These are phyloP conservation scores for Chascanopsetta lugubris DNA, from an alignment of 2,113 vertebrate species.

Conservation along the genomic window DNA sequence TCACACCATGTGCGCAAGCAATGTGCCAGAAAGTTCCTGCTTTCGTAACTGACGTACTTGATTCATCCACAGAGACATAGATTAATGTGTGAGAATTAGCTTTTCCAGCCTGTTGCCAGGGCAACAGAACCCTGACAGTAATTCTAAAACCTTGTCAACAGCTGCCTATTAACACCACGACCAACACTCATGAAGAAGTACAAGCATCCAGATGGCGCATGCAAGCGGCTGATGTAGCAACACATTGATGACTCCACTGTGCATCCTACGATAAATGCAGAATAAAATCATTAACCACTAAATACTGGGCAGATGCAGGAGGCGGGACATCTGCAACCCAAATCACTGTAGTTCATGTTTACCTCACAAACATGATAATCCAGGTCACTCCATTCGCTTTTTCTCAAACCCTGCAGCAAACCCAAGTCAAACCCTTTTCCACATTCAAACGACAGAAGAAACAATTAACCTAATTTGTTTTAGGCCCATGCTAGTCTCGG, in stretches of 20 bases:
- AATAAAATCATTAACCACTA: background rate
- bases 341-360: background rate
- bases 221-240: background rate
- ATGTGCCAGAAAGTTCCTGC: background rate
- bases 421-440: conserved; percentile 1
- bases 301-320: background rate
- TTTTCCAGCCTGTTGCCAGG: background rate
- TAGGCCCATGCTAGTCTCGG: background rate
- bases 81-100: background rate
- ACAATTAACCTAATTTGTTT: conserved; percentile 1
- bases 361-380: background rate
- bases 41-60: background rate
- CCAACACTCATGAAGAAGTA: background rate
- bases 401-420: background rate
- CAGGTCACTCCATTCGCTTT: background rate
- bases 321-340: background rate
- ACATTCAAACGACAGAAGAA: background rate
- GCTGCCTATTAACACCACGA: background rate
- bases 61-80: background rate
- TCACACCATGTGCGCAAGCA: background rate
- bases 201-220: background rate
- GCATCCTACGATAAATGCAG: background rate
- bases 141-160: background rate
- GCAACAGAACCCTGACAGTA: background rate
- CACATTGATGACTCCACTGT: background rate